phyloP scores from a whole-genome alignment of 2,113 vertebrate species.

The Hipposideros armiger region DNA sequence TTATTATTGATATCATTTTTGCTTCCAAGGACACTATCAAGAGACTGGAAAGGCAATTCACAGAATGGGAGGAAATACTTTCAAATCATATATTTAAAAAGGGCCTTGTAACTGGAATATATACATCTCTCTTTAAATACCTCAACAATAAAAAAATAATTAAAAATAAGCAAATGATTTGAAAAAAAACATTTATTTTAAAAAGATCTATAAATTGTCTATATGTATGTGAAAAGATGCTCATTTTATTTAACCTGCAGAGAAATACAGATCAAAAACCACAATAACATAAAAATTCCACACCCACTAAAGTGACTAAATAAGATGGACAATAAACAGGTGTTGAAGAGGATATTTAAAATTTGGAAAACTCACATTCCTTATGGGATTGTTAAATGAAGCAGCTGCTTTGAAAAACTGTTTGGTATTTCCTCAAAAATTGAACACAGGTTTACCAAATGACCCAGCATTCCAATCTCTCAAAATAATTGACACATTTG shows the following conservation, averaged over 20 bases:
- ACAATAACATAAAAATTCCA: background rate
- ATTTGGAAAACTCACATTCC: background rate
- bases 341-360: background rate
- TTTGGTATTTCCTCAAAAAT: background rate
- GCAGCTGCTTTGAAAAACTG: background rate
- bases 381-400: background rate
- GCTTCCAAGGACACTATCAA: background rate
- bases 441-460: background rate
- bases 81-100: background rate
- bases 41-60: background rate
- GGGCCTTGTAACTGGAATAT: background rate
- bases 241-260: background rate
- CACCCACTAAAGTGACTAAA: background rate
- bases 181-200: background rate
- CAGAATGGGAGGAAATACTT: background rate
- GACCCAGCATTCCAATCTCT: background rate
- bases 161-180: background rate
- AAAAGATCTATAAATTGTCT: background rate
- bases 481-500: background rate
- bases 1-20: background rate
- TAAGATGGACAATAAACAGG: background rate
- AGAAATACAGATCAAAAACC: background rate
- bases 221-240: background rate
- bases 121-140: background rate
- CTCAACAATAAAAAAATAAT: background rate